These are phyloP conservation scores for Etheostoma cragini DNA, from an alignment of 2,113 vertebrate species.

Conservation along the genomic window DNA sequence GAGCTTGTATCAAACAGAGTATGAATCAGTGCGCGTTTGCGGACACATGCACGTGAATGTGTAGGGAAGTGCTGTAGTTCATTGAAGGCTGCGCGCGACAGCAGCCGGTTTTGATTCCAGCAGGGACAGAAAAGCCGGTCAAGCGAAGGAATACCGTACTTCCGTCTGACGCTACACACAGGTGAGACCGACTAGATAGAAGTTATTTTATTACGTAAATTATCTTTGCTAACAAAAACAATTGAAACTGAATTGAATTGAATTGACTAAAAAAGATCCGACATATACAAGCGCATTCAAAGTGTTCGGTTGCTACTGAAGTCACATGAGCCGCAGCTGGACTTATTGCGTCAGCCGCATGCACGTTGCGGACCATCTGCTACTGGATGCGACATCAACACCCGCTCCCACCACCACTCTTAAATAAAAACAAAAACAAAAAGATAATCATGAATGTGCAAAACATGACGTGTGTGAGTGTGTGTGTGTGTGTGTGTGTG, in stretches of 20 bases:
- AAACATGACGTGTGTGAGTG: background rate
- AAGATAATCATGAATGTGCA: too few relatives aligned
- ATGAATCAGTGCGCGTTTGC: background rate
- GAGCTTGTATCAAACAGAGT: background rate
- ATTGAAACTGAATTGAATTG: too few relatives aligned
- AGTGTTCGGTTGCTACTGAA: background rate
- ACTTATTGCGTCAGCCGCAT: constrained; percentile 41
- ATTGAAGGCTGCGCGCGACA: background rate
- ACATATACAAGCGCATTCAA: constrained; percentile 8
- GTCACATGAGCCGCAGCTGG: background rate
- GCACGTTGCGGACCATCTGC: background rate
- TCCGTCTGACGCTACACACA: background rate
- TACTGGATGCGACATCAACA: background rate
- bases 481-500: background rate
- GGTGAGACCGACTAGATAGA: constrained; percentile 44
- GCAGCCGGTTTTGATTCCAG: background rate
- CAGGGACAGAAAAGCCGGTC: background rate
- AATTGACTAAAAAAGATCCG: background rate
- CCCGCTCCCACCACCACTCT: background rate
- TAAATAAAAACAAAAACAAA: background rate
- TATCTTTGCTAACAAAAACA: too few relatives aligned
- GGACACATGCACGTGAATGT: background rate
- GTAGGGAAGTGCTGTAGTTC: background rate
- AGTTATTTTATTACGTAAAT: accelerated
- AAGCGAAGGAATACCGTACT: background rate